Evolutionary conservation across 2,113 vertebrate genomes (phyloP).

Genomic region (Peromyscus polionotus): DNA sequence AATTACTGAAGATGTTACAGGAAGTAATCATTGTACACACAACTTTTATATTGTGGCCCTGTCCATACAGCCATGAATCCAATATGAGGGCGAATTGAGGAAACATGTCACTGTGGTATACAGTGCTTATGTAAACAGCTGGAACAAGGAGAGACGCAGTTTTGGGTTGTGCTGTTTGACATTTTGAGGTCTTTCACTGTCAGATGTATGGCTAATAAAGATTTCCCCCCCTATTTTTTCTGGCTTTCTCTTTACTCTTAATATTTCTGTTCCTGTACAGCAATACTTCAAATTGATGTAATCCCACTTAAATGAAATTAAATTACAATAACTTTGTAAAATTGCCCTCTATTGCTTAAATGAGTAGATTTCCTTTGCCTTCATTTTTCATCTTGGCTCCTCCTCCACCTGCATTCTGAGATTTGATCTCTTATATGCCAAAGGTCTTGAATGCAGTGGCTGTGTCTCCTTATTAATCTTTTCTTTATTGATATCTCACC

Average conservation of each 20-base stretch:
- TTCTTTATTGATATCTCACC: neutral
- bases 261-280: neutral
- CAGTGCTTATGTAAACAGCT: neutral
- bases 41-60: neutral
- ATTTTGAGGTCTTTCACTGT: neutral
- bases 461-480: neutral
- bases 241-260: neutral
- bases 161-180: neutral
- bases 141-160: neutral
- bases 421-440: neutral
- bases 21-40: neutral
- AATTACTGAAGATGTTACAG: neutral
- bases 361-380: neutral
- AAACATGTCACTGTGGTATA: neutral
- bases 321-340: neutral
- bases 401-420: neutral
- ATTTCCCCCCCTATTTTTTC: neutral
- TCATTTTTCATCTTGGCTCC: neutral
- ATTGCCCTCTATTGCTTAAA: too few species aligned
- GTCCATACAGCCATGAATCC: neutral
- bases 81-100: neutral
- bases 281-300: neutral
- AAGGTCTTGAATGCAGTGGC: neutral
- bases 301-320: neutral
- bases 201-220: neutral